Conservation (phyloP, 1,140 invertebrate species). For the Apolygus lucorum region DNA sequence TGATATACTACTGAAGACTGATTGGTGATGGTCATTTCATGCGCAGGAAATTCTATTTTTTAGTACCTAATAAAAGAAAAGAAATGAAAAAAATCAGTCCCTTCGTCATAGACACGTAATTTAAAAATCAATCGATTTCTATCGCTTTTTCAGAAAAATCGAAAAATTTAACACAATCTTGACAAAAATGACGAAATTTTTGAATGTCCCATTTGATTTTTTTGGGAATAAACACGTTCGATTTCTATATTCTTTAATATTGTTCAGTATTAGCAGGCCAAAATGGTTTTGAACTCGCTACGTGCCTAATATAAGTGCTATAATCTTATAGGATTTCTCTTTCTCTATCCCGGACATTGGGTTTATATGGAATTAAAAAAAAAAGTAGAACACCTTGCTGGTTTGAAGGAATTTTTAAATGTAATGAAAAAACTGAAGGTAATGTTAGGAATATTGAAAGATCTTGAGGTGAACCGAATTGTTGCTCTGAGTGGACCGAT, state of each 20-base stretch:
- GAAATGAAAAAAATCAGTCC: neutral
- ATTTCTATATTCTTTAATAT: constrained; percentile 18
- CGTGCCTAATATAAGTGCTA: constrained; percentile 30
- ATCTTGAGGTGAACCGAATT: neutral
- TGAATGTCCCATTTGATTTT: too few species aligned
- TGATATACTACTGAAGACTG: constrained; percentile 26
- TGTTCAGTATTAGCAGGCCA: constrained; percentile 30
- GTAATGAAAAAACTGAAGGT: neutral
- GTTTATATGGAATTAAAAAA: neutral
- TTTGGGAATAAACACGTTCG: too few species aligned
- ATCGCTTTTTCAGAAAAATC: neutral
- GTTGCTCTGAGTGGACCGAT: neutral
- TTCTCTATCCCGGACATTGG: constrained; percentile 10
- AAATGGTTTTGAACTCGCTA: constrained; percentile 24
- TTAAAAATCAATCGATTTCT: too few species aligned
- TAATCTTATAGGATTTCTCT: neutral
- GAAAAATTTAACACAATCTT: neutral
- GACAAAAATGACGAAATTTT: too few species aligned
- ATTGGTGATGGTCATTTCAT: constrained; percentile 27
- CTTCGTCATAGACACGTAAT: too few species aligned
- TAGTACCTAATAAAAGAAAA: constrained; percentile 20
- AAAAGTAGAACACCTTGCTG: neutral
- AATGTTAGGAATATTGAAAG: neutral
- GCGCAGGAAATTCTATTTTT: constrained; percentile 25
- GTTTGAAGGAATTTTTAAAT: neutral